Evolutionary conservation across 1,140 invertebrate species (phyloP).

Genomic region (Pseudomyrmex cubaensis): DNA sequence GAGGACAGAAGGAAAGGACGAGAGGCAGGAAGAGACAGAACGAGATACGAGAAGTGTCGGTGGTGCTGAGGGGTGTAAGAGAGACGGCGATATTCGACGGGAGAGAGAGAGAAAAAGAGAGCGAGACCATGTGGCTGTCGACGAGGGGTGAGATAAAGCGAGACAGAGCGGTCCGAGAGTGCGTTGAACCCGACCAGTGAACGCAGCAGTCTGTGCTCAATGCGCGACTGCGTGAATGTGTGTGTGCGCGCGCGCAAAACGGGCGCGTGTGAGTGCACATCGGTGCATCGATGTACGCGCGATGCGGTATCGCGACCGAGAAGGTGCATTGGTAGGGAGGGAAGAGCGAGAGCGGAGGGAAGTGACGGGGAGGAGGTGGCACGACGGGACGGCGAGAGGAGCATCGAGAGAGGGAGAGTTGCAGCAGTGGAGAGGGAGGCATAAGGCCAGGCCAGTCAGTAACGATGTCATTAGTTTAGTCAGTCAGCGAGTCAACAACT

Average conservation of each 20-base stretch:
- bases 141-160: constrained; percentile 43
- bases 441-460: constrained; percentile 81
- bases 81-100: constrained; percentile 30
- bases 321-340: constrained; percentile 53
- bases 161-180: constrained; percentile 72
- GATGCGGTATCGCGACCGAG: constrained; percentile 53
- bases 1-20: constrained; percentile 59
- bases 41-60: constrained; percentile 43
- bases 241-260: constrained; percentile 33
- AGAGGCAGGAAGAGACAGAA: constrained; percentile 57
- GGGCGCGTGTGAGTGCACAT: constrained; percentile 34
- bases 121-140: constrained; percentile 4
- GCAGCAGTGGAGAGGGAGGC: constrained; percentile 60
- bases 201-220: constrained; percentile 67
- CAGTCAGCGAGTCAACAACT: constrained; percentile 83
- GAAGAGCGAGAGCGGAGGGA: background rate
- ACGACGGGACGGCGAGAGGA: constrained; percentile 17
- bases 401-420: constrained; percentile 24
- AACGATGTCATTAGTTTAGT: constrained; percentile 84
- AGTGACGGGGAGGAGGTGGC: constrained; percentile 9
- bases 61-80: constrained; percentile 25
- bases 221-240: constrained; percentile 68
- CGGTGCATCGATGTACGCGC: constrained; percentile 59
- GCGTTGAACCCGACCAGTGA: constrained; percentile 75
- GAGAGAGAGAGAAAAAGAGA: constrained; percentile 43